Evolutionary conservation across 1,140 invertebrate species (phyloP), one percentile per base, ranked within the genome.

Genomic region (Meloidogyne chitwoodi): DNA sequence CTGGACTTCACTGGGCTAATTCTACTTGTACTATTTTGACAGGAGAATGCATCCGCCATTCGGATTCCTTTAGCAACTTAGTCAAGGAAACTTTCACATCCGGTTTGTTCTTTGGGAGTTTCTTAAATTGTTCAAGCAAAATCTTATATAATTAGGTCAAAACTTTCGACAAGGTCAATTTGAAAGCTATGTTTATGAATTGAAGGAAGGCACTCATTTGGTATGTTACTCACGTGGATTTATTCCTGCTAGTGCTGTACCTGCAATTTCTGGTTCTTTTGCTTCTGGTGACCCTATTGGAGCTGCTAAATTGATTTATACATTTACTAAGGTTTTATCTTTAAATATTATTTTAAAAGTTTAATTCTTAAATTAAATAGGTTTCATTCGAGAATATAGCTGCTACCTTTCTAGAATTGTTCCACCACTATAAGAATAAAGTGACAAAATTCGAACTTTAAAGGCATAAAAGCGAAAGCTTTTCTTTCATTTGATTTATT

Each of bases 131-230:
- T 63, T 8, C 0, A 11, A 29, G 10, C 16, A n/a, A 77, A n/a
- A 19, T 61, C 12, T 41, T 63, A 66, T 77, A 4, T 4, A 56
- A 78, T 77, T 41, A 77, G 76, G 73, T 48, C 78, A 82, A 69
- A 83, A 81, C 48, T 83, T 82, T 65, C 79, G 81, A 19, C 81
- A 82, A 14, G 81, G 78, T 24, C 79, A 82, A 61, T 82, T 81
- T 65, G 81, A 82, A 56, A 79, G 75, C 34, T 83, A 77, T 56
- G 65, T 82, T 24, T 82, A 82, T 80, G 67, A 72, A 22, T 31
- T 82, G 16, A 69, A 56, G 16, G 81, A 77, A 64, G 76, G 73
- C 14, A 74, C 81, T 38, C 44, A 66, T 63, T 41, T 83, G 19
- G 79, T 70, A 1, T 82, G 81, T 38, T 82, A 82, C 68, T 81